phyloP scores from a whole-genome alignment of 1,140 invertebrate genomes.

The Drosophila prosaltans region DNA sequence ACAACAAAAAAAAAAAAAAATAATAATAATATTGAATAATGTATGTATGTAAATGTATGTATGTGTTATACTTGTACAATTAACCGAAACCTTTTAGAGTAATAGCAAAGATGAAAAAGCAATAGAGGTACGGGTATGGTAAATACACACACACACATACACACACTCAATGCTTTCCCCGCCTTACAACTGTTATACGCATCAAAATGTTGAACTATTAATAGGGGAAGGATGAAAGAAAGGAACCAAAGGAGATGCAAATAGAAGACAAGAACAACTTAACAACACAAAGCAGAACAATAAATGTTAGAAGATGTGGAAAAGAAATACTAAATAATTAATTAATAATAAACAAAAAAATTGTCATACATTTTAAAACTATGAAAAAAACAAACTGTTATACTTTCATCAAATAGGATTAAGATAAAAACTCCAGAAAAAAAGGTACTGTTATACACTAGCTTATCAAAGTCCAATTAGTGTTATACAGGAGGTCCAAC shows the following conservation, averaged over 20 bases:
- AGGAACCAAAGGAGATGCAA: background rate
- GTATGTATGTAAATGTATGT: constrained; percentile 43
- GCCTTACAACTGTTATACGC: constrained; percentile 59
- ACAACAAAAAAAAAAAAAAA: background rate
- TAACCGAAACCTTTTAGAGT: constrained; percentile 15
- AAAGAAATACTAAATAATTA: constrained; percentile 39
- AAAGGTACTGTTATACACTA: no score
- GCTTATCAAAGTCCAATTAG: background rate
- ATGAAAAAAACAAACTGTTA: constrained; percentile 30
- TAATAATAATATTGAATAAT: constrained; percentile 14
- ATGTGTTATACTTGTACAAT: constrained; percentile 9
- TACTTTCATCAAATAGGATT: background rate
- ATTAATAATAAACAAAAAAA: constrained; percentile 46
- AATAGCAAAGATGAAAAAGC: background rate
- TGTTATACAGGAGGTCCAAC: background rate
- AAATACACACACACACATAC: constrained; percentile 18
- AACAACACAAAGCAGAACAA: constrained; percentile 67
- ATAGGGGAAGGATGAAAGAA: background rate
- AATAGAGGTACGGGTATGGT: constrained; percentile 11
- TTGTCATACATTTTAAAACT: constrained; percentile 62
- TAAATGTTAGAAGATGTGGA: constrained; percentile 64
- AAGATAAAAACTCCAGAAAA: no score
- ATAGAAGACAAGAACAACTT: constrained; percentile 26
- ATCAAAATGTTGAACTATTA: constrained; percentile 23
- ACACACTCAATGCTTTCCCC: constrained; percentile 30